These are phyloP conservation scores for Palloptera scutellata DNA, from an alignment of 2,888 invertebrate species.

Conservation along the genomic window DNA sequence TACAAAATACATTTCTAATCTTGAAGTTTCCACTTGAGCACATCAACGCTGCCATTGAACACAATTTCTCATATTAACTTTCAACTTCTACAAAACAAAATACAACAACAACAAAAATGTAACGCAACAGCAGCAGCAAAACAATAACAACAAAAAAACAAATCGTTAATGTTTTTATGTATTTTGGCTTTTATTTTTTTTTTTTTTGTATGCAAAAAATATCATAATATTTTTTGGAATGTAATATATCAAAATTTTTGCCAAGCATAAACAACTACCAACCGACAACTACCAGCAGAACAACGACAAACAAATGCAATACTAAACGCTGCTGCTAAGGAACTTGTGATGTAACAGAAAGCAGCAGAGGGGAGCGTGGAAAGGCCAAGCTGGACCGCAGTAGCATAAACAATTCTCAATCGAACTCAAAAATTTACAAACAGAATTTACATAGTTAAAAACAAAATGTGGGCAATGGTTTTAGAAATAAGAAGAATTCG, in stretches of 20 bases:
- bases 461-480: no score
- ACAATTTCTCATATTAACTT: neutral
- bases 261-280: no score
- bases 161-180: neutral
- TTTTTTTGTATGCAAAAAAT: conserved; percentile 8
- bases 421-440: no score
- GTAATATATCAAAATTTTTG: conserved; percentile 13
- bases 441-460: no score
- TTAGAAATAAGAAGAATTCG: no score
- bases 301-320: no score
- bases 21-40: conserved; percentile 29
- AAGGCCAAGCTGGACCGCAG: no score
- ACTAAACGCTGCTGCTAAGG: no score
- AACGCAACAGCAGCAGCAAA: neutral
- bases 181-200: neutral
- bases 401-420: no score
- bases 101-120: neutral
- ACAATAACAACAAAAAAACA: neutral
- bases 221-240: neutral
- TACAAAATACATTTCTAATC: conserved; percentile 25
- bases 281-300: no score
- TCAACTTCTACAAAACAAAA: conserved; percentile 2
- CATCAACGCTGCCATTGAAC: conserved; percentile 14
- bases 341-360: no score
- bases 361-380: no score